phyloP scores from a whole-genome alignment of 2,888 invertebrate genomes.

The Anarsia innoxiella region DNA sequence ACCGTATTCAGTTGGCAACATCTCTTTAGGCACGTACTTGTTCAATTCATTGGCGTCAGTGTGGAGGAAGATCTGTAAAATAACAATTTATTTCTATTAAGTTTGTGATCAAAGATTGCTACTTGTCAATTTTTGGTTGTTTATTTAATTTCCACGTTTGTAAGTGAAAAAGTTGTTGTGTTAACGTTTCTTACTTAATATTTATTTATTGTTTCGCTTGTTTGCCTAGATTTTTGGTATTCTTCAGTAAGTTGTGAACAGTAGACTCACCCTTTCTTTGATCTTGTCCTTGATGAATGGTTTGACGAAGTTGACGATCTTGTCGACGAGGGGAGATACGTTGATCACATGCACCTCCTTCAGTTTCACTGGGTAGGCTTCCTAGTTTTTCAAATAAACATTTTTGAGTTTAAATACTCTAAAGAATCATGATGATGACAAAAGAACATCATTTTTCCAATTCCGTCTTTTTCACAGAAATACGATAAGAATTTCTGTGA shows the following conservation, averaged over 20 bases:
- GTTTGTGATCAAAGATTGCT: too few species aligned
- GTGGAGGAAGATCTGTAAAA: constrained; percentile 82
- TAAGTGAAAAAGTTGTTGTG: too few species aligned
- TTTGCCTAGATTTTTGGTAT: too few species aligned
- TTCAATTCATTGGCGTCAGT: constrained; percentile 83
- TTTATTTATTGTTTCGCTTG: too few species aligned
- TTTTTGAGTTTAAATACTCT: neutral
- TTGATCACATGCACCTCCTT: constrained; percentile 92
- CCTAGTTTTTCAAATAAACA: constrained; percentile 55
- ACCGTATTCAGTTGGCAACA: constrained; percentile 88
- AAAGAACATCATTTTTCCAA: neutral
- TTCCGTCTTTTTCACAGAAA: too few species aligned
- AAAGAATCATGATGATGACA: neutral
- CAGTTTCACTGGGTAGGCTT: constrained; percentile 91
- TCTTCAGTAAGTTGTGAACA: too few species aligned
- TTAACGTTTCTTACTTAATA: too few species aligned
- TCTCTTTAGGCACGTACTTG: constrained; percentile 85
- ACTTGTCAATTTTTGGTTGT: neutral
- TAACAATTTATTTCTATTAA: too few species aligned
- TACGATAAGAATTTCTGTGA: too few species aligned
- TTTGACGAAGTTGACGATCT: constrained; percentile 89
- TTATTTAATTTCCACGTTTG: too few species aligned
- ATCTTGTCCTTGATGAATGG: constrained; percentile 93
- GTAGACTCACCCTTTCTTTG: constrained; percentile 80
- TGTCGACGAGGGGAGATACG: constrained; percentile 87